Percentiles rank a stretch among this genome's conserved stretches.
Conservation (phyloP, 2,888 invertebrate species). For the Gastracanthus pulcherrimus region DNA sequence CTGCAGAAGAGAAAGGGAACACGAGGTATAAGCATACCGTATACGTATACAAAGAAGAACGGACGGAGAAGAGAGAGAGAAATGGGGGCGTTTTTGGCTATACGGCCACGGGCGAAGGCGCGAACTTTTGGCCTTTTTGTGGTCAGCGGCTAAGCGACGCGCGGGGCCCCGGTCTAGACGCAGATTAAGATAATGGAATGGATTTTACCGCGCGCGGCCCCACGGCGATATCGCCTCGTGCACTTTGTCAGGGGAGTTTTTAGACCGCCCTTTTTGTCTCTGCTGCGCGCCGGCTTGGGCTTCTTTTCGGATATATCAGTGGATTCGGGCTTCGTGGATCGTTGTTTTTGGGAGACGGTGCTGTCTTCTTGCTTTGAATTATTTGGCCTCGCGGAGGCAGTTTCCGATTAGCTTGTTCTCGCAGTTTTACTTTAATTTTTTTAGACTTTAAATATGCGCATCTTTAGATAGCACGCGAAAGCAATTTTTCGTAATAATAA, state of each 20-base stretch:
- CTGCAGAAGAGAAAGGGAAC: neutral
- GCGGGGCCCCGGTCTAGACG: slow-evolving; percentile 38
- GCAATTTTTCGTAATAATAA: too few relatives aligned
- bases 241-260: neutral
- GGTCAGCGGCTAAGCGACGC: too few relatives aligned
- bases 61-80: neutral
- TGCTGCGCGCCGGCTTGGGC: neutral
- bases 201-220: neutral
- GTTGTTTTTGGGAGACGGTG: too few relatives aligned
- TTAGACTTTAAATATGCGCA: too few relatives aligned
- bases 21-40: too few relatives aligned
- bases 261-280: neutral
- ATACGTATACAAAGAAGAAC: too few relatives aligned
- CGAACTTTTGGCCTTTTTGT: slow-evolving; percentile 45
- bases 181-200: slow-evolving; percentile 48
- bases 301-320: neutral
- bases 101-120: slow-evolving; percentile 4
- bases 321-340: too few relatives aligned
- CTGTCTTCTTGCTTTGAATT: too few relatives aligned
- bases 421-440: too few relatives aligned
- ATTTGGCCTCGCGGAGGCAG: too few relatives aligned
- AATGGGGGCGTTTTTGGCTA: slow-evolving; percentile 39
- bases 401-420: too few relatives aligned
- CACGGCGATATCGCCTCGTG: neutral
- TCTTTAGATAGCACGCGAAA: too few relatives aligned